Conservation (phyloP, 2,888 invertebrate species). For the Clepsis dumicolana region DNA sequence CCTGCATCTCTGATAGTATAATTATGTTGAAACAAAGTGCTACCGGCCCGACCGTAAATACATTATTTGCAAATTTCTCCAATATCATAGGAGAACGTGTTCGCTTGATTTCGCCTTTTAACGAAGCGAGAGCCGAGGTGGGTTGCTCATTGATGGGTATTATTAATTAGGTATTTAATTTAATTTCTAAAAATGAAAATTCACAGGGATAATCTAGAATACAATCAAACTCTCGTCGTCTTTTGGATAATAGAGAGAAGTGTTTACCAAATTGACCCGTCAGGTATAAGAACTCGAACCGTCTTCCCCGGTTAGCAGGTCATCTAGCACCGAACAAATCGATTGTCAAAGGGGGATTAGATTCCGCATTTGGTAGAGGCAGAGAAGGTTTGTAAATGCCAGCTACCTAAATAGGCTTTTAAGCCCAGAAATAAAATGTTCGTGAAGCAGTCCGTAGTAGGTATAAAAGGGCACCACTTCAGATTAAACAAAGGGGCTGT, state of each 20-base stretch:
- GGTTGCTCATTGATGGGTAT: constrained; percentile 18
- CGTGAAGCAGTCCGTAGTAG: constrained; percentile 2
- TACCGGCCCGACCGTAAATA: constrained; percentile 50
- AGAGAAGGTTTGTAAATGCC: constrained; percentile 8
- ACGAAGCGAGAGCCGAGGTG: constrained; percentile 55
- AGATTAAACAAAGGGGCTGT: constrained; percentile 15
- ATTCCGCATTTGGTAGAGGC: constrained; percentile 12
- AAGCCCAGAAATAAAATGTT: constrained; percentile 16
- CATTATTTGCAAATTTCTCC: constrained; percentile 57
- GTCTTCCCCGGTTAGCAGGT: constrained; percentile 1
- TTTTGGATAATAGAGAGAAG: background rate
- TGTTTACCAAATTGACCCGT: background rate
- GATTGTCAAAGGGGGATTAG: constrained; percentile 5
- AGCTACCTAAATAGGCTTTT: constrained; percentile 1
- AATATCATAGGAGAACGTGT: constrained; percentile 54
- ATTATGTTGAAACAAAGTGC: constrained; percentile 57
- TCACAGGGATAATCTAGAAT: too few relatives aligned
- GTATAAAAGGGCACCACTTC: constrained; percentile 20
- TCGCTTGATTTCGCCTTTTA: constrained; percentile 62
- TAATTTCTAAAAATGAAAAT: too few relatives aligned
- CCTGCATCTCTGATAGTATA: constrained; percentile 51
- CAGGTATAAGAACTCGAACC: background rate
- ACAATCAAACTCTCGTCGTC: background rate
- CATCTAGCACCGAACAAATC: constrained; percentile 7
- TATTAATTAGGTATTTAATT: too few relatives aligned